Base-by-base conservation (phyloP, 2,113 vertebrate genomes). In the Turdus rufiventris region DNA sequence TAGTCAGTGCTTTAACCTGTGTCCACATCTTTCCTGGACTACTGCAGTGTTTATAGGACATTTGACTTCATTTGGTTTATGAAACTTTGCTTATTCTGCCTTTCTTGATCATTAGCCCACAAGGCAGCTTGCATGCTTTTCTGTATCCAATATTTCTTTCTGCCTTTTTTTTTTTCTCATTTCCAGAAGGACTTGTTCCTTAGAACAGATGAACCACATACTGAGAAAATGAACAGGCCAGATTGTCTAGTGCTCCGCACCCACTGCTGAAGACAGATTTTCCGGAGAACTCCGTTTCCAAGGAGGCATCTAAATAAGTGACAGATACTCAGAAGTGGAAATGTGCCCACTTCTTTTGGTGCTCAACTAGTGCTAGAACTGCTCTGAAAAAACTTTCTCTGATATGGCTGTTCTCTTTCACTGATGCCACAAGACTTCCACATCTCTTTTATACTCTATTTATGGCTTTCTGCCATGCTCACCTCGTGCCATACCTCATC, bases 161-260 rank as follows among this genome's bases (percentile, higher is more conserved):
- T 93, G 68, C 72, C 61, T 81, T 72, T 84, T 89, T 76, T 89
- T 76, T 94, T 70, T 31, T 5, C 28, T 38, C 2, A 1, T 95
- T 90, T 93, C 93, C 95, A 96, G 95, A 92, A 96, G 93, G 94
- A 83, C 75, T 90, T 95, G 89, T 96, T 97, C 95, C 84, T 91
- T 94, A 90, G 85, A 96, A 93, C 95, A 96, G 93, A 96, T 96
- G 94, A 96, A 53, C 82, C 78, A 50, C 95, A 88, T 76, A 86
- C 88, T 80, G 94, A 93, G 91, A 88, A 80, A 93, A 90, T 1
- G 88, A 95, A 90, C 75, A 85, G 76, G 42, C 75, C 96, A 96
- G 96, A 96, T 96, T 97, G 93, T 80, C 68, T 95, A 67, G 89
- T 96, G 94, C 88, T 96, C 78, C 26, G 75, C 95, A 96, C 79